Percentiles rank a stretch among this genome's conserved stretches.
phyloP scores from a whole-genome alignment of 35 echinoderm and acorn worm species.

The Holothuria glaberrima region DNA sequence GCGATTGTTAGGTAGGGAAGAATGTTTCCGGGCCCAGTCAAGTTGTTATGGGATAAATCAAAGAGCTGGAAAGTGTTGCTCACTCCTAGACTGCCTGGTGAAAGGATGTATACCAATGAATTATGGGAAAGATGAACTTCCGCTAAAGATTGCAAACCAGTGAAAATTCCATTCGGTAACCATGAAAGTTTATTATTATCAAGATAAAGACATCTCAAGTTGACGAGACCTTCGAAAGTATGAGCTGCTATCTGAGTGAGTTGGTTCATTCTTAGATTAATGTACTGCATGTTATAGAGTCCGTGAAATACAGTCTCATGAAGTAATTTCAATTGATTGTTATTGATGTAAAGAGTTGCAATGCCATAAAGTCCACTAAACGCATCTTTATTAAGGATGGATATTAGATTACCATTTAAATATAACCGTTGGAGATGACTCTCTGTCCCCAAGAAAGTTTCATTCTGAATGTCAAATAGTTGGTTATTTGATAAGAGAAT shows the following conservation, averaged over 20 bases:
- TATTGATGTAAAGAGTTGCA: background rate
- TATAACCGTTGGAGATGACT: background rate
- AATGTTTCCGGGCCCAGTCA: too few relatives aligned
- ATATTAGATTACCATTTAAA: background rate
- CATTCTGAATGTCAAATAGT: background rate
- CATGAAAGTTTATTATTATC: background rate
- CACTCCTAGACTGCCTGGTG: background rate
- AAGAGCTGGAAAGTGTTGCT: background rate
- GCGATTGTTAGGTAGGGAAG: too few relatives aligned
- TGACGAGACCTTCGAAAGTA: background rate
- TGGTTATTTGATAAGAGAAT: background rate
- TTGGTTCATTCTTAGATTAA: too few relatives aligned
- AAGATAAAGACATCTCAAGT: background rate
- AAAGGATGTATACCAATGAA: background rate
- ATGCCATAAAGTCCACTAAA: background rate
- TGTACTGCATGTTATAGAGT: too few relatives aligned
- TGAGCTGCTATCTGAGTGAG: too few relatives aligned
- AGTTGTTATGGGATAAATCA: background rate
- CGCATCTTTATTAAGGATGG: background rate
- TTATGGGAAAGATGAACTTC: conserved; percentile 3
- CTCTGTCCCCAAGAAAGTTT: background rate
- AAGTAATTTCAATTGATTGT: background rate
- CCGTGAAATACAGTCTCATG: background rate
- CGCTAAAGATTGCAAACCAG: background rate
- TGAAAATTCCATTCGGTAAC: conserved; percentile 1